phyloP scores from a whole-genome alignment of 2,113 vertebrate species.

The Poeciliopsis retropinna region DNA sequence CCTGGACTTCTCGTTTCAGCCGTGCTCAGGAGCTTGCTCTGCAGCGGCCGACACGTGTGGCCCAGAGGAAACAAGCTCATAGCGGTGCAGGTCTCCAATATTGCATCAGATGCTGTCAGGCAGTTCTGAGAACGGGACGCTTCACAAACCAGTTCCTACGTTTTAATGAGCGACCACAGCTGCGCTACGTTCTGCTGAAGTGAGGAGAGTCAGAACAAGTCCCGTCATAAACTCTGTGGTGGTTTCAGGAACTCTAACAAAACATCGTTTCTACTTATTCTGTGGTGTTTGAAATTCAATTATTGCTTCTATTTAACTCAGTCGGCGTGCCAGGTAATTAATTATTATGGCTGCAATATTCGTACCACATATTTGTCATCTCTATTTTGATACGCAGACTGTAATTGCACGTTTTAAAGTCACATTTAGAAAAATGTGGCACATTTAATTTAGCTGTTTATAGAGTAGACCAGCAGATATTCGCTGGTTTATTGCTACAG shows the following conservation, averaged over 20 bases:
- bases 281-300: neutral
- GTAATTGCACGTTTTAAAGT: no score
- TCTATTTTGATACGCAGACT: neutral
- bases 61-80: conserved; percentile 69
- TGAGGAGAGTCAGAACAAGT: neutral
- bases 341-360: neutral
- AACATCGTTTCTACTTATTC: neutral
- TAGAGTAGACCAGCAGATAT: no score
- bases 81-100: conserved; percentile 47
- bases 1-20: conserved; percentile 71
- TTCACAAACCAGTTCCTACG: conserved; percentile 27
- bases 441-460: no score
- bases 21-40: conserved; percentile 34
- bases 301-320: neutral
- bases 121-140: conserved; percentile 28
- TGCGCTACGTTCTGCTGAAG: neutral
- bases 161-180: conserved; percentile 28
- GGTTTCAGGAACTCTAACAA: neutral
- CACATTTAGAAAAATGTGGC: no score
- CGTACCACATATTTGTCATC: neutral
- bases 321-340: neutral
- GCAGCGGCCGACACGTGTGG: conserved; percentile 57
- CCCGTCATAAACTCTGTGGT: neutral
- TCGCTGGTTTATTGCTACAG: no score
- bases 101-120: conserved; percentile 28